A percentile compares a stretch with the other conserved stretches of the same genome.
Evolutionary conservation across 2,888 invertebrate species (phyloP).

Genomic region (Thera obeliscata): DNA sequence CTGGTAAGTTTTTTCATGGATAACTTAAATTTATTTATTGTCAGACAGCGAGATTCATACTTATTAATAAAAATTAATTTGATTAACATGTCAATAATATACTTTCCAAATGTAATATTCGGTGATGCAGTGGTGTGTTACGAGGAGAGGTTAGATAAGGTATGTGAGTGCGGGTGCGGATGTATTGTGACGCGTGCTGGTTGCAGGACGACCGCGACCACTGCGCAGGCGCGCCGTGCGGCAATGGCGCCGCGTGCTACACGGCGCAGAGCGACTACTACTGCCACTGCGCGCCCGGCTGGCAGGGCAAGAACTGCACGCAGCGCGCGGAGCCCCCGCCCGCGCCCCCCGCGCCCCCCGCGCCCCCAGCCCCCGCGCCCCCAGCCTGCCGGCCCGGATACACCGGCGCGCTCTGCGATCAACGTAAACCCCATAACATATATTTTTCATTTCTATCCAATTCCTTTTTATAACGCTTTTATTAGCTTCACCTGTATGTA

Average conservation of each 20-base stretch:
- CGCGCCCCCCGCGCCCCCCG: conserved; percentile 65
- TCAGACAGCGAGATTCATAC: too few relatives aligned
- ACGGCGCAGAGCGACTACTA: conserved; percentile 95
- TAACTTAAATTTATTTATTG: background rate
- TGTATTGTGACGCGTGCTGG: background rate
- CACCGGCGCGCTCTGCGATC: conserved; percentile 89
- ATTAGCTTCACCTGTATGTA: too few relatives aligned
- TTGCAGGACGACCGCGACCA: conserved; percentile 92
- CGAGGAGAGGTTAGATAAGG: too few relatives aligned
- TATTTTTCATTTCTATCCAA: too few relatives aligned
- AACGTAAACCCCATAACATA: conserved; percentile 31
- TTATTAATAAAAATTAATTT: too few relatives aligned
- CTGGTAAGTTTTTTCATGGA: conserved; percentile 60
- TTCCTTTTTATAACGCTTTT: too few relatives aligned
- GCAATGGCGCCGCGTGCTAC: conserved; percentile 93
- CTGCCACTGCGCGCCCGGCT: conserved; percentile 94
- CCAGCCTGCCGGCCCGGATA: conserved; percentile 74
- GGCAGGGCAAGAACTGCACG: conserved; percentile 94
- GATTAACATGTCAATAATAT: too few relatives aligned
- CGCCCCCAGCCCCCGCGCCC: conserved; percentile 41
- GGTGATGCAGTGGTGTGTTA: too few relatives aligned
- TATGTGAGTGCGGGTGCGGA: too few relatives aligned
- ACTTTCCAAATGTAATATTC: too few relatives aligned
- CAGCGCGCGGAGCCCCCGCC: conserved; percentile 77
- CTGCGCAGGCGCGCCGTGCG: conserved; percentile 94